phyloP scores from a whole-genome alignment of 2,797 vertebrate species.

The Liparis tanakae region DNA sequence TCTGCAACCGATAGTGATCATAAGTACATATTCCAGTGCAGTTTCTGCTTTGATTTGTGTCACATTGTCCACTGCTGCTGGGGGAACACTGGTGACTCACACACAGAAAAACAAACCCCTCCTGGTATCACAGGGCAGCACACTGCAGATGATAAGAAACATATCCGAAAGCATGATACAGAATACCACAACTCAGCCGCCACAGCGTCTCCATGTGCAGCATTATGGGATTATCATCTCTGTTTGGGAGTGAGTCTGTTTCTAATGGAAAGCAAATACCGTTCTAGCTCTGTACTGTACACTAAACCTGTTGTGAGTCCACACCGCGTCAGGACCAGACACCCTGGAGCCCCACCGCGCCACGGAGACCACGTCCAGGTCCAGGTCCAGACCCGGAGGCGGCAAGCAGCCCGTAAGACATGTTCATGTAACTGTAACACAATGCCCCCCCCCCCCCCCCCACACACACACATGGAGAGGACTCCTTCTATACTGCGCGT shows the following conservation, averaged over 20 bases:
- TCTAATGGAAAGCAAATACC: constrained; percentile 23
- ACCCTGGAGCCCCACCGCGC: constrained; percentile 18
- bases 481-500: constrained; percentile 6
- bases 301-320: constrained; percentile 46
- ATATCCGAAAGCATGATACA: neutral
- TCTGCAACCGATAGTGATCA: neutral
- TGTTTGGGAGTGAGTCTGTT: neutral
- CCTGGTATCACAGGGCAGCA: neutral
- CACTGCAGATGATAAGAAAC: neutral
- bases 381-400: neutral
- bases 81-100: constrained; percentile 57
- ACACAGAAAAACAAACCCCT: neutral
- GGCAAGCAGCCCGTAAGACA: neutral
- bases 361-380: neutral
- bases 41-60: constrained; percentile 18
- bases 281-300: neutral
- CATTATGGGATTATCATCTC: constrained; percentile 19
- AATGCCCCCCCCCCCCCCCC: neutral
- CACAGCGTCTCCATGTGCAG: constrained; percentile 9
- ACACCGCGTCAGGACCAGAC: constrained; percentile 38
- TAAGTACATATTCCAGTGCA: neutral
- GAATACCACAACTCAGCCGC: neutral
- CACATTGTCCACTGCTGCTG: constrained; percentile 4
- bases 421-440: neutral
- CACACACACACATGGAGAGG: neutral